Conservation (phyloP, 2,797 vertebrate species). For the Miichthys miiuy region DNA sequence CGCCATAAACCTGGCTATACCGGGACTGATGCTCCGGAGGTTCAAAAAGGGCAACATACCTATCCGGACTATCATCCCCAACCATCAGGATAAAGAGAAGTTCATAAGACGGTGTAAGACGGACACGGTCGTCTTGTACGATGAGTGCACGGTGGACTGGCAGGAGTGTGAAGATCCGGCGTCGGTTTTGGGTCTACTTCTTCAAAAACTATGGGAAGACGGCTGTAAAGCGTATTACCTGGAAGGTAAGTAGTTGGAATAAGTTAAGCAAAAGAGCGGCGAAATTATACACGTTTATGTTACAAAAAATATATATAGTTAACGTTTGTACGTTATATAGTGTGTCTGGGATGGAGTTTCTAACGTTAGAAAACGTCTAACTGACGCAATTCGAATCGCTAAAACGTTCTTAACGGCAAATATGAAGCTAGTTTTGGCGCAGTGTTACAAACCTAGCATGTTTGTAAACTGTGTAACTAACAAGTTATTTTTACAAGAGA, state of each 20-base stretch:
- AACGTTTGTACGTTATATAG: not conserved
- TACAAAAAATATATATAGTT: too few species aligned
- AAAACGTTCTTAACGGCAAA: not conserved
- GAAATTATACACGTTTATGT: too few species aligned
- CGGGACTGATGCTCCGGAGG: constrained; percentile 95
- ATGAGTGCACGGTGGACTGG: constrained; percentile 92
- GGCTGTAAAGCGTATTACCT: constrained; percentile 95
- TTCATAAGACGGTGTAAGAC: constrained; percentile 92
- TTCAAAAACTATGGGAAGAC: constrained; percentile 96
- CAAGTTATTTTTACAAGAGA: fast-evolving
- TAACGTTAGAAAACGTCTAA: not conserved
- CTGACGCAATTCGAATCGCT: not conserved
- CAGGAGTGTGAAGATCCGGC: constrained; percentile 72
- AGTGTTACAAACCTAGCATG: not conserved
- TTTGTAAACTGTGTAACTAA: not conserved
- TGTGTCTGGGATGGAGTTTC: not conserved
- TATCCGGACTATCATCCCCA: constrained; percentile 92
- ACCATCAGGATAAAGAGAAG: constrained; percentile 92
- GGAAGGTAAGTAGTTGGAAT: constrained; percentile 85
- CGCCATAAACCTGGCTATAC: constrained; percentile 96
- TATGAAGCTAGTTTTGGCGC: not conserved
- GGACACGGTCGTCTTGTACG: constrained; percentile 95
- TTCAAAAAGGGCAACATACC: constrained; percentile 97
- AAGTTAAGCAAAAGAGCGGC: too few species aligned
- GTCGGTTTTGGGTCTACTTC: constrained; percentile 92